These are phyloP conservation scores for Halichondria panicea DNA, from an alignment of 37 sponge, comb jelly and placozoan species.

Conservation along the genomic window DNA sequence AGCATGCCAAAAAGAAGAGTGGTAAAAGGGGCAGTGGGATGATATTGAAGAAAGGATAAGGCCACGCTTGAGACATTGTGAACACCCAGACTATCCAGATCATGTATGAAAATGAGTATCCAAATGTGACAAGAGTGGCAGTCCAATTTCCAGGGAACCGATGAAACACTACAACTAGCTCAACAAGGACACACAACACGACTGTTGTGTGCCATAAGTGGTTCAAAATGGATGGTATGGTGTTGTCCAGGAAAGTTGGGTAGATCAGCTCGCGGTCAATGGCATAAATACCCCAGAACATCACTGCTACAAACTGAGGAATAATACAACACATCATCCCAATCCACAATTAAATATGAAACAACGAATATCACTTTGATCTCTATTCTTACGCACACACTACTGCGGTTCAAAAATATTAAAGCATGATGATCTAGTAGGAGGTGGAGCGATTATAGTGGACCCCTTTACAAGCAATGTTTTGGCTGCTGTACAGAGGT, in stretches of 20 bases:
- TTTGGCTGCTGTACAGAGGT: too few species aligned
- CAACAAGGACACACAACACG: conserved; percentile 41
- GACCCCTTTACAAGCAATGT: too few species aligned
- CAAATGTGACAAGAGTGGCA: conserved; percentile 10
- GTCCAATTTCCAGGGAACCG: conserved; percentile 50
- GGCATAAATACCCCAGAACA: conserved; percentile 76
- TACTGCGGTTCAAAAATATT: too few species aligned
- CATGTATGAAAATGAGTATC: conserved; percentile 43
- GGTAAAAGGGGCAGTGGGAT: conserved; percentile 53
- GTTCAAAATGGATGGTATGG: conserved; percentile 55
- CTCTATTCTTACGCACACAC: too few species aligned
- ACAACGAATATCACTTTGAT: too few species aligned
- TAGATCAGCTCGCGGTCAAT: conserved; percentile 69
- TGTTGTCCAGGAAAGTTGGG: conserved; percentile 46
- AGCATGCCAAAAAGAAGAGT: conserved; percentile 57
- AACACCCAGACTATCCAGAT: conserved; percentile 52
- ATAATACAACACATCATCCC: too few species aligned
- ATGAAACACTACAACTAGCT: conserved; percentile 69
- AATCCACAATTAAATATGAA: too few species aligned
- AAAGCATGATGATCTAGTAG: too few species aligned
- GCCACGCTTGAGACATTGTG: conserved; percentile 31
- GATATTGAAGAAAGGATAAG: conserved; percentile 53
- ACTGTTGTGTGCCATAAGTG: conserved; percentile 62
- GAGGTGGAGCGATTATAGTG: too few species aligned
- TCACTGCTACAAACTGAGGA: conserved; percentile 65